Percentiles rank a stretch among this genome's conserved stretches.
Evolutionary conservation across 2,797 vertebrate species (phyloP).

Genomic region (Urophycis tenuis): DNA sequence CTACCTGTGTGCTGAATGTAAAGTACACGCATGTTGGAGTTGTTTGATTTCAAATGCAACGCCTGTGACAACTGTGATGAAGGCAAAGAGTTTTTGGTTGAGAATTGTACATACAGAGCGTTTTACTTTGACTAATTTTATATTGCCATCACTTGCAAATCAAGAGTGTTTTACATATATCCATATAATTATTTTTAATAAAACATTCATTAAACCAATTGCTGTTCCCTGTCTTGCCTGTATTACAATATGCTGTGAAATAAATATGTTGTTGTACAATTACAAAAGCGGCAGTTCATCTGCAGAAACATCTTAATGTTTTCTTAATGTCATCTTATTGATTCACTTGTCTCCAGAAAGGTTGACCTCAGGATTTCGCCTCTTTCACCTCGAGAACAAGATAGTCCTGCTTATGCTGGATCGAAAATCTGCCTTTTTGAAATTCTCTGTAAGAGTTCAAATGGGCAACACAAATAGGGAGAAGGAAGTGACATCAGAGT

Average conservation of each 20-base stretch:
- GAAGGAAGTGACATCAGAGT: conserved; percentile 1
- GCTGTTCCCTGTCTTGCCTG: not conserved
- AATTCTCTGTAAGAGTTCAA: not conserved
- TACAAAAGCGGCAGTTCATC: not conserved
- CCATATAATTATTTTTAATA: not conserved
- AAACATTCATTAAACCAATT: not conserved
- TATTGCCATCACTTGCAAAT: not conserved
- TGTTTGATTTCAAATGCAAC: not conserved
- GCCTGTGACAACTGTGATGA: not conserved
- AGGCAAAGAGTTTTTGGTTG: not conserved
- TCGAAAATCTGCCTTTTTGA: not conserved
- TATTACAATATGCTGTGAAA: not conserved
- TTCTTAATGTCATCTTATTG: no score
- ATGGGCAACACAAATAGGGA: not conserved
- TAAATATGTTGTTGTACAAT: no score
- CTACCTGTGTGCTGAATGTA: not conserved
- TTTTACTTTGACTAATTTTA: not conserved
- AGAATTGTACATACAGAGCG: not conserved
- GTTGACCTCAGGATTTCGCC: not conserved
- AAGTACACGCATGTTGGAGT: not conserved
- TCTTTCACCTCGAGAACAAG: not conserved
- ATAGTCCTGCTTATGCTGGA: not conserved
- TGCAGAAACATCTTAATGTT: not conserved
- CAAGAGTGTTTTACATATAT: not conserved
- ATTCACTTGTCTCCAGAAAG: not conserved